phyloP scores from a whole-genome alignment of 2,888 invertebrate genomes.

The Alloscopus bannaensis region DNA sequence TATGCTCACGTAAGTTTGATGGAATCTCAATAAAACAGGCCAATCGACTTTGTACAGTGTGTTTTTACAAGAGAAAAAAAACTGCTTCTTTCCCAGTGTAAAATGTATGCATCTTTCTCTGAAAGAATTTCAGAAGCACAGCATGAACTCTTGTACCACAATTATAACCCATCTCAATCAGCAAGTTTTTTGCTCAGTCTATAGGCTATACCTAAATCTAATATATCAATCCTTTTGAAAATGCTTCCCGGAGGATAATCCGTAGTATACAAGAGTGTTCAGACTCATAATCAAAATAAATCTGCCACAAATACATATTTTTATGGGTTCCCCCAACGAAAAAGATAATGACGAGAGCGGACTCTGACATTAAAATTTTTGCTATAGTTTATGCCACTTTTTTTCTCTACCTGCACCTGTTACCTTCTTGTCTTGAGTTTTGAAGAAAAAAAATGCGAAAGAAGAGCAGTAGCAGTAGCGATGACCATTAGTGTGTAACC shows the following conservation, averaged over 20 bases:
- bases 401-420: slow-evolving; percentile 53
- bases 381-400: too few relatives aligned
- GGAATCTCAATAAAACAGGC: slow-evolving; percentile 52
- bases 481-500: slow-evolving; percentile 37
- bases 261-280: slow-evolving; percentile 9
- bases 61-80: slow-evolving; percentile 7
- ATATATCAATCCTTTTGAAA: too few relatives aligned
- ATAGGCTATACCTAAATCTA: too few relatives aligned
- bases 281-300: slow-evolving; percentile 54
- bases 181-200: too few relatives aligned
- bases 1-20: slow-evolving; percentile 18
- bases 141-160: slow-evolving; percentile 37
- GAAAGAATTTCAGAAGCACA: slow-evolving; percentile 20
- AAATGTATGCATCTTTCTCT: not conserved
- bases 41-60: slow-evolving; percentile 38
- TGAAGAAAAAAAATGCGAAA: not conserved
- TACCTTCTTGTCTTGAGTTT: slow-evolving; percentile 2
- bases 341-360: too few relatives aligned
- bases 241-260: slow-evolving; percentile 50
- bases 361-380: too few relatives aligned
- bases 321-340: too few relatives aligned
- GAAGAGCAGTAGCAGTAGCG: slow-evolving; percentile 49
- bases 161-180: slow-evolving; percentile 32
- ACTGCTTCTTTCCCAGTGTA: slow-evolving; percentile 8
- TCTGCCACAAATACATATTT: slow-evolving; percentile 43